Percentiles rank a stretch among this genome's conserved stretches.
Evolutionary conservation across 2,888 invertebrate genomes (phyloP).

Genomic region (Sarcophaga subvicina): DNA sequence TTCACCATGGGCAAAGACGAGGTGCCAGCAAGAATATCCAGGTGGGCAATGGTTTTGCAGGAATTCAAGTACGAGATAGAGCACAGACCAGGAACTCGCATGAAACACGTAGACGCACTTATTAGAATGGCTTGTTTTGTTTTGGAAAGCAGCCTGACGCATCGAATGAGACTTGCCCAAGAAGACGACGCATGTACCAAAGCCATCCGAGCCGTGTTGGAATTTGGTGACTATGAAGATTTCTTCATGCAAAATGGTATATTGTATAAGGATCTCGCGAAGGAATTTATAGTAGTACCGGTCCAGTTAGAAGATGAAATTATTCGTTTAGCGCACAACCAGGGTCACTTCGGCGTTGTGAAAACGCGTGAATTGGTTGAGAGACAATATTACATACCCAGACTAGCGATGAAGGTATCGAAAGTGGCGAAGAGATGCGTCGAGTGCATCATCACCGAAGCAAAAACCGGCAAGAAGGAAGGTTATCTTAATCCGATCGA

Average conservation of each 20-base stretch:
- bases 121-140: slow-evolving; percentile 51
- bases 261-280: slow-evolving; percentile 28
- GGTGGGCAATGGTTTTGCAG: slow-evolving; percentile 64
- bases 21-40: slow-evolving; percentile 71
- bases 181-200: slow-evolving; percentile 10
- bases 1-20: slow-evolving; percentile 75
- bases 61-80: slow-evolving; percentile 70
- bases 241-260: slow-evolving; percentile 53
- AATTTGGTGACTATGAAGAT: slow-evolving; percentile 34
- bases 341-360: slow-evolving; percentile 1
- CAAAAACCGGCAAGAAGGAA: slow-evolving; percentile 32
- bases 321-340: slow-evolving; percentile 9
- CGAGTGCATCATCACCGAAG: slow-evolving; percentile 45
- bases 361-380: slow-evolving; percentile 2
- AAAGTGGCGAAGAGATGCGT: slow-evolving; percentile 2
- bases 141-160: slow-evolving; percentile 32
- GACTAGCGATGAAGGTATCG: background rate
- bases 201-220: slow-evolving; percentile 24
- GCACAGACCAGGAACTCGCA: slow-evolving; percentile 62
- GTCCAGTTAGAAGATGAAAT: slow-evolving; percentile 15
- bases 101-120: slow-evolving; percentile 60
- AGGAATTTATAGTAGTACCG: slow-evolving; percentile 27
- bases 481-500: slow-evolving; percentile 28
- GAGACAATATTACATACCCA: slow-evolving; percentile 15
- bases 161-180: slow-evolving; percentile 38